Percentiles rank a stretch among this genome's conserved stretches.
phyloP scores from a whole-genome alignment of 2,888 invertebrate genomes.

The Drosophila meridionalis region DNA sequence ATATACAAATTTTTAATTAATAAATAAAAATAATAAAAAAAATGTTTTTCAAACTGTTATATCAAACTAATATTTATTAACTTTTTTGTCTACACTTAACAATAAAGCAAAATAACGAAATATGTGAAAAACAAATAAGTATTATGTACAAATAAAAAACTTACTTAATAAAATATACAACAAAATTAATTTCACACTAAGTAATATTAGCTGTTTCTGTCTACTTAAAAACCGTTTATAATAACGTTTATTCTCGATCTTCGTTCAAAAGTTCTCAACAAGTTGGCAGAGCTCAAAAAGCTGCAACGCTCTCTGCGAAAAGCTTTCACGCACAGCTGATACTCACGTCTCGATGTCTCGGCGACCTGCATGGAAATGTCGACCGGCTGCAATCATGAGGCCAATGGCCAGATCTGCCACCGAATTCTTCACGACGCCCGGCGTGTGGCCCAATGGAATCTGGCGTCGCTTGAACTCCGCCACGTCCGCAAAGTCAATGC shows the following conservation, averaged over 20 bases:
- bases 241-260: slow-evolving; percentile 8
- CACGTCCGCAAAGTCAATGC: slow-evolving; percentile 93
- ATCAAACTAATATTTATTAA: too few species aligned
- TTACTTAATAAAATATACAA: too few species aligned
- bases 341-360: slow-evolving; percentile 86
- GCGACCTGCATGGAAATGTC: slow-evolving; percentile 91
- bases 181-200: too few species aligned
- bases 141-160: neutral
- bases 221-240: neutral
- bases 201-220: neutral
- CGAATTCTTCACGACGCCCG: slow-evolving; percentile 90
- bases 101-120: too few species aligned
- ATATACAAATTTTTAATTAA: too few species aligned
- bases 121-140: neutral
- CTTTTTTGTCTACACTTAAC: too few species aligned
- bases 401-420: slow-evolving; percentile 94
- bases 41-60: too few species aligned
- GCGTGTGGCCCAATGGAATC: slow-evolving; percentile 92
- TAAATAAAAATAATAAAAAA: too few species aligned
- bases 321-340: slow-evolving; percentile 42
- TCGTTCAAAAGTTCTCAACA: slow-evolving; percentile 1
- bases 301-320: slow-evolving; percentile 35
- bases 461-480: slow-evolving; percentile 89
- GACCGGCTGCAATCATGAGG: slow-evolving; percentile 90
- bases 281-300: slow-evolving; percentile 35